Base-by-base conservation (phyloP, 64 coral and sea anemone species). In the Montipora cactus region DNA sequence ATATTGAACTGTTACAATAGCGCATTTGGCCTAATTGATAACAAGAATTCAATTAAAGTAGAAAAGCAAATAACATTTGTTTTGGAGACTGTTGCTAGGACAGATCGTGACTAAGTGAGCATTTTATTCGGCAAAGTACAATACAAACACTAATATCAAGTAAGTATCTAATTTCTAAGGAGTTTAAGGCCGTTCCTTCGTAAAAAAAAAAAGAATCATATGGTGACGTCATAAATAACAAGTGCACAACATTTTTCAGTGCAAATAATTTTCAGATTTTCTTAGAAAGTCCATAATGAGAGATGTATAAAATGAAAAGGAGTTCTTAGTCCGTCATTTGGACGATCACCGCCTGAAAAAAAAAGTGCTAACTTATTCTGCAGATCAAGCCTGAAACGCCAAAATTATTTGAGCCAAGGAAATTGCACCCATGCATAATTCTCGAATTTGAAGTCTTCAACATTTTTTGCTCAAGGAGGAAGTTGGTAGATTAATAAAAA, bases 31-130 rank as follows among this genome's bases (percentile, higher is more conserved):
- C 57, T 45, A 64, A 64, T 79, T 49, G n/a, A 57, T 57, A 1
- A 6, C 53, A 11, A 11, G 11, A 57, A 57, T 8, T 57, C 53
- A 57, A 57, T 57, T 57, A 2, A 57, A 11, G 53, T 57, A 11
- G 6, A 68, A 68, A 4, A 13, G 64, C 4, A n/a, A 68, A 57
- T 64, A 14, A 3, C 12, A 47, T 28, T 86, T 86, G 82, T 86
- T 86, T 86, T 86, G 82, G 82, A 86, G 16, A 86, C 82, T 23
- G 82, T 86, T 86, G 82, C 82, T 51, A 86, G n/a, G 82, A 16
- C 16, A 50, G 20, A 84, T 84, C 66, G 68, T 71, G 18, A 71
- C 68, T 11, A 86, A 45, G 11, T 19, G 18, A 47, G 47, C 20
- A 50, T 44, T 86, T 18, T 47, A 18, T 13, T 49, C 61, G 8